phyloP scores from a whole-genome alignment of 2,797 vertebrate species.

The Labeo calbasu region DNA sequence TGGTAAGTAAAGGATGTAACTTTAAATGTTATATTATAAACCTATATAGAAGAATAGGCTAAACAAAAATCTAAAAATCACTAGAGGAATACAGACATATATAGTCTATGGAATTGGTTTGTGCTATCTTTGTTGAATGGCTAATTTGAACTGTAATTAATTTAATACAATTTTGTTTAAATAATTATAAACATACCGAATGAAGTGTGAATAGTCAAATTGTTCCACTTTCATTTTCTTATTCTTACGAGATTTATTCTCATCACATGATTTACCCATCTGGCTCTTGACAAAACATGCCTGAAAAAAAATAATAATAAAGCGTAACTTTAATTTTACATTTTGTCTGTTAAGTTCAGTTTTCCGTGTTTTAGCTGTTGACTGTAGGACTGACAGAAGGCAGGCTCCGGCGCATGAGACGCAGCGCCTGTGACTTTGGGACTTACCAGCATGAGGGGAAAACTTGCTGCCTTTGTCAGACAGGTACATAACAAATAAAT shows the following conservation, averaged over 20 bases:
- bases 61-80: background rate
- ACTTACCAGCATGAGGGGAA: rapidly evolving
- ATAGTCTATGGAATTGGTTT: background rate
- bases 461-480: slow-evolving; percentile 59
- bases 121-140: background rate
- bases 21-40: background rate
- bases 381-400: slow-evolving; percentile 38
- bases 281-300: background rate
- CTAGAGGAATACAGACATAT: too few relatives aligned
- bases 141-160: background rate
- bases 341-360: background rate
- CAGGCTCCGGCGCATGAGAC: background rate
- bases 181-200: background rate
- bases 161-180: background rate
- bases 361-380: slow-evolving; percentile 30
- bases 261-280: background rate
- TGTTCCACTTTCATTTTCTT: slow-evolving; percentile 6
- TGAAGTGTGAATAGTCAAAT: too few relatives aligned
- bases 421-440: slow-evolving; percentile 42
- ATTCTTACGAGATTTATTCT: background rate
- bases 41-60: too few relatives aligned
- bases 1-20: slow-evolving; percentile 8
- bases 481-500: background rate
- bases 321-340: background rate
- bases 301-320: background rate